Evolutionary conservation across 2,888 invertebrate species (phyloP).

Genomic region (Parelbella ahira): DNA sequence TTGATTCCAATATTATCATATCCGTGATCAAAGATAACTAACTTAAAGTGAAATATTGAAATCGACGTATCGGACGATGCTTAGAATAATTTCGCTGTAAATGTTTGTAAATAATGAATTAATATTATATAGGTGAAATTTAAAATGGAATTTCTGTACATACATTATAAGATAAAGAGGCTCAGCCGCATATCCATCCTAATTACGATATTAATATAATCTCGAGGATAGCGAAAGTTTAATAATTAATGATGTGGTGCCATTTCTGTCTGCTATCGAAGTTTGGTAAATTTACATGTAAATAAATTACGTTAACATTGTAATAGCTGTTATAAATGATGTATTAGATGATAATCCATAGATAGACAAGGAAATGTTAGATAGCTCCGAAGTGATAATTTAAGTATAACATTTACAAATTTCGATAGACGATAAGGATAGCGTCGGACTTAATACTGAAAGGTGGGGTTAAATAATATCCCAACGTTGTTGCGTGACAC

Average conservation of each 20-base stretch:
- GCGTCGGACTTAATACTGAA: constrained; percentile 11
- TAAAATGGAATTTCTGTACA: constrained; percentile 35
- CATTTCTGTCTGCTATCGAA: constrained; percentile 38
- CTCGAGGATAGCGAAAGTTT: constrained; percentile 41
- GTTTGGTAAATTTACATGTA: constrained; percentile 22
- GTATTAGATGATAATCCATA: constrained; percentile 20
- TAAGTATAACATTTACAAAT: too few relatives aligned
- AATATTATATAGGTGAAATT: constrained; percentile 21
- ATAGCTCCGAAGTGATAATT: too few relatives aligned
- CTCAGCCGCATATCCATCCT: constrained; percentile 75
- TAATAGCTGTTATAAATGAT: constrained; percentile 23
- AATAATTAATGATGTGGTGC: constrained; percentile 33
- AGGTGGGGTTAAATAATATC: too few relatives aligned
- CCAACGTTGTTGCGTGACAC: constrained; percentile 12
- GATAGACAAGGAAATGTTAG: constrained; percentile 25
- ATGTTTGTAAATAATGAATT: constrained; percentile 50
- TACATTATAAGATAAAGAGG: constrained; percentile 34
- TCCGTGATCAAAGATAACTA: constrained; percentile 30
- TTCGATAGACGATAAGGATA: constrained; percentile 11
- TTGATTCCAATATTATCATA: constrained; percentile 30
- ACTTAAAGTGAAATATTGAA: constrained; percentile 26
- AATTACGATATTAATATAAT: constrained; percentile 41
- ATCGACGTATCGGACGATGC: constrained; percentile 37
- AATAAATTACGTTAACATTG: constrained; percentile 20
- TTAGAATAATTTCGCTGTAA: constrained; percentile 40